Evolutionary conservation across 2,797 vertebrate genomes (phyloP).

Genomic region (Vultur gryphus): DNA sequence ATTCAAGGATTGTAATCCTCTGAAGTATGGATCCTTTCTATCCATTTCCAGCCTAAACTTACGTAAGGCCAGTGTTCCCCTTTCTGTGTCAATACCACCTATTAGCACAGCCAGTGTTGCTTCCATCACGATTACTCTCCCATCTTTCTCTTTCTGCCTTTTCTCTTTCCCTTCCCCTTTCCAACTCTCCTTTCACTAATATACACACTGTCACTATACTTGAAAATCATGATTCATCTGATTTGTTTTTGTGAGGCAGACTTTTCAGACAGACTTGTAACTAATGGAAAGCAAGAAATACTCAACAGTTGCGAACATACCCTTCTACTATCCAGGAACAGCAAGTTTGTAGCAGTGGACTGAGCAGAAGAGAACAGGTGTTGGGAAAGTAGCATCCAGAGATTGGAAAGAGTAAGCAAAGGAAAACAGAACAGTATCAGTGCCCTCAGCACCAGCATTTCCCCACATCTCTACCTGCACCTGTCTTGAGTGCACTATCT

Average conservation of each 20-base stretch:
- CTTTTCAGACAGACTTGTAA: background rate
- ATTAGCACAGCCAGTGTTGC: background rate
- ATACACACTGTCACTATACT: background rate
- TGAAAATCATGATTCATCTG: background rate
- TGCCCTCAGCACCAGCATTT: fast-evolving
- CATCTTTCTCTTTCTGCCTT: background rate
- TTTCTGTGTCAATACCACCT: background rate
- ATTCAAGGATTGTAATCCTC: background rate
- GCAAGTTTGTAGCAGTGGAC: background rate
- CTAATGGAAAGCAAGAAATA: background rate
- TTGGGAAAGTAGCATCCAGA: background rate
- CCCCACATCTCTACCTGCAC: background rate
- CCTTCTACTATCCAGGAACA: background rate
- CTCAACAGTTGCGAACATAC: background rate
- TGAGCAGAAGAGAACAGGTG: fast-evolving
- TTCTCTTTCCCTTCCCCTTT: background rate
- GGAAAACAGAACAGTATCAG: background rate
- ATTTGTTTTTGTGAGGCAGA: background rate
- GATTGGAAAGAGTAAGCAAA: background rate
- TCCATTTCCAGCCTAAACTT: background rate
- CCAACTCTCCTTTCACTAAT: background rate
- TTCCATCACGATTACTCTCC: fast-evolving
- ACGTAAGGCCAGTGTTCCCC: background rate
- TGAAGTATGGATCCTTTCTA: background rate
- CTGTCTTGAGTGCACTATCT: background rate